Conservation (phyloP, 2,888 invertebrate genomes). For the Cremastobaeus sp. region DNA sequence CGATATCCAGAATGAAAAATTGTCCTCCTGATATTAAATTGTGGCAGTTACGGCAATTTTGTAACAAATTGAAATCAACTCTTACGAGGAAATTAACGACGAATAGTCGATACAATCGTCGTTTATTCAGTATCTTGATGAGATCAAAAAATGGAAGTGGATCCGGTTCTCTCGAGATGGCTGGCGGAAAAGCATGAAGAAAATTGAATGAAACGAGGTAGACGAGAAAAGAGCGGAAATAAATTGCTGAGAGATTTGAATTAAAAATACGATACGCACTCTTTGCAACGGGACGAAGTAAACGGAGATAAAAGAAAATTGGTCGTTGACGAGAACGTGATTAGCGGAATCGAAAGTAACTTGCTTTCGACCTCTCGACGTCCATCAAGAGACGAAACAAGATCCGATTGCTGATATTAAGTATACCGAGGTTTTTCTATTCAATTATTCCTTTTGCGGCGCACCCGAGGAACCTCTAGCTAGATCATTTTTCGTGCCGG, state of each 20-base stretch:
- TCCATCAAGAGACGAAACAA: conserved; percentile 24
- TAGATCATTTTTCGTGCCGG: too few species aligned
- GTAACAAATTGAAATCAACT: too few species aligned
- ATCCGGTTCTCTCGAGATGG: conserved; percentile 26
- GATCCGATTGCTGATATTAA: conserved; percentile 32
- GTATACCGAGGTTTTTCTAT: background rate
- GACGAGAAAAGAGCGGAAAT: conserved; percentile 57
- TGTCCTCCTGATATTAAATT: too few species aligned
- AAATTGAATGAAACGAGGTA: conserved; percentile 59
- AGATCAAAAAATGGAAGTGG: conserved; percentile 35
- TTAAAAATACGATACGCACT: conserved; percentile 67
- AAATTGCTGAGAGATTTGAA: conserved; percentile 62
- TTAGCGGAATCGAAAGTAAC: conserved; percentile 62
- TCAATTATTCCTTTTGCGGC: conserved; percentile 22
- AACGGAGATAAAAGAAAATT: conserved; percentile 67
- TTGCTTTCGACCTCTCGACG: conserved; percentile 39
- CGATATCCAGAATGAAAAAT: too few species aligned
- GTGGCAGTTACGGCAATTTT: too few species aligned
- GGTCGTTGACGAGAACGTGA: conserved; percentile 63
- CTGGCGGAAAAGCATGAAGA: conserved; percentile 41
- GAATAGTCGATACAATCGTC: background rate
- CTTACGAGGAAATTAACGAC: too few species aligned
- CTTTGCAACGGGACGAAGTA: conserved; percentile 31
- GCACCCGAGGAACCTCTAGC: too few species aligned
- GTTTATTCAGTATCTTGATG: too few species aligned